These are phyloP conservation scores for Oscheius sp. DNA, from an alignment of 2,888 invertebrate species.

Conservation along the genomic window DNA sequence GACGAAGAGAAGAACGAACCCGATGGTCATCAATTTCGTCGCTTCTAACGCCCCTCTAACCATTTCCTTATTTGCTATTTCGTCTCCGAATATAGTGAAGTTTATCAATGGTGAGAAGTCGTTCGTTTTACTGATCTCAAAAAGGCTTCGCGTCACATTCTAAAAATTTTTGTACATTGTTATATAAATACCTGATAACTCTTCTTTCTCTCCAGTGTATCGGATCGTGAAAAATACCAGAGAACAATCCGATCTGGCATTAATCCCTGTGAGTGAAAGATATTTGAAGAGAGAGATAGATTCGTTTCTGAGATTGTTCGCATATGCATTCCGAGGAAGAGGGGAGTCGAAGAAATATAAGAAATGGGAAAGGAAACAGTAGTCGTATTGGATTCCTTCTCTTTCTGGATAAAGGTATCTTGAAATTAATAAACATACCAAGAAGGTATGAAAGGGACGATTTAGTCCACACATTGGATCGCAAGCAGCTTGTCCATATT, in stretches of 20 bases:
- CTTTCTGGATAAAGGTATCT: not conserved
- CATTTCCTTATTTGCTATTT: constrained; percentile 68
- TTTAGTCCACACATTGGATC: constrained; percentile 65
- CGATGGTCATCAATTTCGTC: constrained; percentile 66
- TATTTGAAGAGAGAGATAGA: not conserved
- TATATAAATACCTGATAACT: constrained; percentile 24
- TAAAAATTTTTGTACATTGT: not conserved
- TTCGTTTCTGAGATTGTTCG: constrained; percentile 30
- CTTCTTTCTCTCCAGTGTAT: constrained; percentile 48
- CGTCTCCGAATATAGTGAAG: constrained; percentile 66
- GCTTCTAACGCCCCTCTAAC: constrained; percentile 68
- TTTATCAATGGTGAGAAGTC: constrained; percentile 40
- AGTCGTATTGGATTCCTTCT: not conserved
- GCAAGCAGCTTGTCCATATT: constrained; percentile 49
- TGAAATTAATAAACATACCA: constrained; percentile 40
- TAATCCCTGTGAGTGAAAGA: not conserved
- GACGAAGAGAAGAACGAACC: constrained; percentile 62
- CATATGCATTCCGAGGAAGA: constrained; percentile 48
- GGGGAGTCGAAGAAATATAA: constrained; percentile 28
- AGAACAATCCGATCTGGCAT: constrained; percentile 52
- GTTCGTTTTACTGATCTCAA: constrained; percentile 50
- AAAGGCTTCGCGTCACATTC: constrained; percentile 40
- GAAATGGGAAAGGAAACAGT: constrained; percentile 26
- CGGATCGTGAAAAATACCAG: constrained; percentile 66
- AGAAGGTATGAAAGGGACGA: constrained; percentile 60